Percentiles rank a stretch among this genome's conserved stretches.
Evolutionary conservation across 2,797 vertebrate genomes (phyloP).

Genomic region (Myotis myotis): DNA sequence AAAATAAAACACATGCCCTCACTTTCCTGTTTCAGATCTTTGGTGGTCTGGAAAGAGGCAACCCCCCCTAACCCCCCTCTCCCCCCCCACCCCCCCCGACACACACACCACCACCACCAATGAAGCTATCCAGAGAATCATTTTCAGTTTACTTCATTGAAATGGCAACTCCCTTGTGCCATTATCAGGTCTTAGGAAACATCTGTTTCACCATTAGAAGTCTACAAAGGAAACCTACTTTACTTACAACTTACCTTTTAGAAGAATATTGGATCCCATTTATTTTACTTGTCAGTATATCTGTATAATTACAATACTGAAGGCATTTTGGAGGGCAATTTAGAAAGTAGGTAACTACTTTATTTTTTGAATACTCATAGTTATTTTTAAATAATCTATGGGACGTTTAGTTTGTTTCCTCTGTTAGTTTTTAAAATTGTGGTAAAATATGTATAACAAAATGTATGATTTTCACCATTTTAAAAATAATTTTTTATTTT

Average conservation of each 20-base stretch:
- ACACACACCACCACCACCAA: not conserved
- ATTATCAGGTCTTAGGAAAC: not conserved
- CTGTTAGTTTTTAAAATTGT: not conserved
- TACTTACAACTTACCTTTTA: not conserved
- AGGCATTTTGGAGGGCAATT: not conserved
- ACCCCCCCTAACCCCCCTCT: no score
- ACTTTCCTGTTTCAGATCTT: slow-evolving; percentile 70
- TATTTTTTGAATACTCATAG: not conserved
- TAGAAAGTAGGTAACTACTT: slow-evolving; percentile 4
- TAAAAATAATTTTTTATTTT: not conserved
- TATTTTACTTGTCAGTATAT: slow-evolving; percentile 6
- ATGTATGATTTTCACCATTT: not conserved
- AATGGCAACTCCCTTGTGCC: slow-evolving; percentile 24
- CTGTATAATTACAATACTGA: not conserved
- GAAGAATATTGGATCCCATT: not conserved
- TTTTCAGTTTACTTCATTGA: slow-evolving; percentile 54
- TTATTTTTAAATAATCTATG: slow-evolving; percentile 12
- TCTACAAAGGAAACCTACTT: slow-evolving; percentile 13
- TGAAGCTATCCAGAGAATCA: slow-evolving; percentile 42
- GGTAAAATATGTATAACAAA: not conserved
- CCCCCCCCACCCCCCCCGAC: no score
- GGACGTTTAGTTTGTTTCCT: not conserved
- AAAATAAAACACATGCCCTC: slow-evolving; percentile 71
- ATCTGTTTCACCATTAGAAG: slow-evolving; percentile 42
- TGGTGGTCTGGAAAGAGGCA: slow-evolving; percentile 43